phyloP scores from a whole-genome alignment of 2,888 invertebrate genomes.

The Furcula furcula region DNA sequence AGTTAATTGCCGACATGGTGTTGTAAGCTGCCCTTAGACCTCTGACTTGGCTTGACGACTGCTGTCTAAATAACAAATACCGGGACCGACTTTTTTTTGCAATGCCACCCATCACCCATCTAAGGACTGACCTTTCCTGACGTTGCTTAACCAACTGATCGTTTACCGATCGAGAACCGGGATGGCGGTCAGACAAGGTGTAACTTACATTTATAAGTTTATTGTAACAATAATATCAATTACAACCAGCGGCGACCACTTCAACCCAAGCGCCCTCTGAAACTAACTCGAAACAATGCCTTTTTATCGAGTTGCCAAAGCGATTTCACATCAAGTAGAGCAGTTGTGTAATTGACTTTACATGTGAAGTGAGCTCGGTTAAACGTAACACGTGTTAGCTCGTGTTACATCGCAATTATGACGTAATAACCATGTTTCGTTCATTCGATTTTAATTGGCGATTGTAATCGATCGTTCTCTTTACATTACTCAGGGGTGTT shows the following conservation, averaged over 20 bases:
- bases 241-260: conserved; percentile 7
- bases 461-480: conserved; percentile 23
- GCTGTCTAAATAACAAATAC: too few species aligned
- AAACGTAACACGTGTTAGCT: conserved; percentile 36
- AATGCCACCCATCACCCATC: too few species aligned
- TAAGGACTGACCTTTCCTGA: too few species aligned
- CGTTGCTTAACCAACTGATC: too few species aligned
- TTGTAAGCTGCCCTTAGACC: too few species aligned
- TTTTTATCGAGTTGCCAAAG: conserved; percentile 42
- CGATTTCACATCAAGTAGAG: conserved; percentile 29
- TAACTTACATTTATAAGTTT: too few species aligned
- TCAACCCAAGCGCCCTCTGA: conserved; percentile 17
- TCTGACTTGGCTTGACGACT: too few species aligned
- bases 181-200: too few species aligned
- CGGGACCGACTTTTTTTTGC: too few species aligned
- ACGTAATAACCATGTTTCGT: conserved; percentile 17
- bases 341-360: conserved; percentile 44
- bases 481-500: too few species aligned
- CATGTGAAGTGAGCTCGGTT: conserved; percentile 36
- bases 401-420: conserved; percentile 26
- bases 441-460: conserved; percentile 14
- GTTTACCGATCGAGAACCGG: too few species aligned
- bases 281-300: conserved; percentile 30
- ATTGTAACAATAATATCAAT: conserved; percentile 32
- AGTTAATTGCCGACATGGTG: too few species aligned